Base-by-base conservation (phyloP, 2,797 vertebrate species). In the Bradypodion ventrale region DNA sequence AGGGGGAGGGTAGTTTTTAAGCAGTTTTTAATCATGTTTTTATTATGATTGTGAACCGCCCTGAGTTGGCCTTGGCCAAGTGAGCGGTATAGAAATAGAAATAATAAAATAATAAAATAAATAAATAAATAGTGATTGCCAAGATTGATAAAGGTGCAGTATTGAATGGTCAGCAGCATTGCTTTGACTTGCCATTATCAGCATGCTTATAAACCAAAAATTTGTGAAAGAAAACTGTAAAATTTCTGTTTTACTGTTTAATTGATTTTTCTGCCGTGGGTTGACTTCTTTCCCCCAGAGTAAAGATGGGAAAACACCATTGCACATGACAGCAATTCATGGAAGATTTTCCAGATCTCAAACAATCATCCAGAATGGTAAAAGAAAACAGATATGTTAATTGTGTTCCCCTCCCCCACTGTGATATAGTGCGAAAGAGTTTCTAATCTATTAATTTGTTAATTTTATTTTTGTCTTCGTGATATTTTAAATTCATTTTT, bases 291-390 rank as follows among this genome's bases (percentile, higher is more conserved):
- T 79, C 68, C 63, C 87, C 80, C 95, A 99, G 98, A 99, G 98
- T 95, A 99, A 98, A 97, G 98, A 99, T 92, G 98, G 98, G 9
- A 99, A 99, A 95, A 99, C 98, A 81, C 98, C 98, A 60, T 96
- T 99, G 87, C 98, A 99, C 93, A 99, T 99, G 98, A 98, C 98
- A 0, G 98, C 98, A 2, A 98, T 99, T 91, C 98, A 99, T n/a
- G 98, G 98, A 89, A 97, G 98, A 95, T 99, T 99, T 96, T 99
- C 98, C 88, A 97, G 98, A 96, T 99, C 98, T 89, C 98, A 99
- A 95, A 98, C 97, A 73, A 97, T 99, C 94, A 99, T 99, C 94
- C 97, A 99, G 87, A 99, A 98, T 87, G 98, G 98, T 99, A 96
- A 97, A 95, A 93, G 88, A 84, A 46, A 88, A 42, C 46, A n/a